These are phyloP conservation scores for Pentalonia nigronervosa DNA, from an alignment of 1,140 invertebrate species.

Conservation along the genomic window DNA sequence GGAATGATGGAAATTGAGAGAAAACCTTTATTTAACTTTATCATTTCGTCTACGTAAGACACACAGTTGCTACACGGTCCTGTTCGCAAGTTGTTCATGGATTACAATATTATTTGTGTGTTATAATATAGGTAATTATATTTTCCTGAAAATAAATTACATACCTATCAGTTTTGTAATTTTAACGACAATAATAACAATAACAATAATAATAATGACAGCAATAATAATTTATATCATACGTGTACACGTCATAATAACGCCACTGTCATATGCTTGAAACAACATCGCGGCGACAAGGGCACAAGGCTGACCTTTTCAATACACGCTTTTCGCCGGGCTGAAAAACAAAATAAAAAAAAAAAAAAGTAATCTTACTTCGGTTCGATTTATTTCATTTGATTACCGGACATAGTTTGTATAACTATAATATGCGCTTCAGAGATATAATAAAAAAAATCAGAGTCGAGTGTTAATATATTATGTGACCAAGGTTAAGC, in stretches of 20 bases:
- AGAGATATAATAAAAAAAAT: not conserved
- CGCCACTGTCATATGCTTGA: not conserved
- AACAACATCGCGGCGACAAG: not conserved
- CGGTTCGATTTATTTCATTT: too few relatives aligned
- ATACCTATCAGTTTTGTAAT: not conserved
- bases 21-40: not conserved
- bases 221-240: not conserved
- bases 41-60: too few relatives aligned
- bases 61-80: too few relatives aligned
- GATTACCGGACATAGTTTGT: not conserved
- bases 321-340: not conserved
- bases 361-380: too few relatives aligned
- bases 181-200: not conserved
- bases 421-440: not conserved
- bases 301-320: not conserved
- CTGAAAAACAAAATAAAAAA: not conserved
- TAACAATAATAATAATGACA: not conserved
- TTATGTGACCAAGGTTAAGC: too few relatives aligned
- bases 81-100: too few relatives aligned
- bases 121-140: not conserved
- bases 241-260: not conserved
- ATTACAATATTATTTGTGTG: not conserved
- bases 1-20: not conserved
- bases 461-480: not conserved
- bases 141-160: not conserved